Evolutionary conservation across 2,888 invertebrate genomes (phyloP), one percentile per base, ranked within the genome.

Genomic region (Hoplodrina ambigua): DNA sequence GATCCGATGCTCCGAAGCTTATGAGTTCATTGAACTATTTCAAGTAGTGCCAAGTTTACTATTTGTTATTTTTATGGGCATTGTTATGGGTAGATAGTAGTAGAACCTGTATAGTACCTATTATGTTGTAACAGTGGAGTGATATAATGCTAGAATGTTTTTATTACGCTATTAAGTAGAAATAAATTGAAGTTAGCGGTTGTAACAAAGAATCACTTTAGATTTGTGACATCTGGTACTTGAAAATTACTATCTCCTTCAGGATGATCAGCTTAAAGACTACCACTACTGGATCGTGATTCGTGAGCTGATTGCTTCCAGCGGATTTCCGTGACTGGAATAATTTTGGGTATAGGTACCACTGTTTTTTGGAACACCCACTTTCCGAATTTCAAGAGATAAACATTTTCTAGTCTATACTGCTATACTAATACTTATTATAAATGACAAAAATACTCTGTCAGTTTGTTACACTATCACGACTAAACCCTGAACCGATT

Each of bases 1-100:
- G 75, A 78, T 62, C 68, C 68, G 66, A 80, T 83, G 74, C 56
- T 73, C 71, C 64, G 59, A 58, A 75, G 70, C 69, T 76, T 78
- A 72, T 58, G 72, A 79, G 83, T 83, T 83, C 85, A 76, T 69
- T 85, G 83, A 85, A 83, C 83, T 63, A 74, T 56, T 71, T 68
- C 81, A 83, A 83, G 83, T 76, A 71, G 80, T 80, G 85, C 85
- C 83, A 83, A 83, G 76, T 82, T 84, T 78, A 83, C 84, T 83
- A 81, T 76, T 78, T 75, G 66, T 76, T 79, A 75, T 83, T 83
- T 82, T 68, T 75, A 75, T 62, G 56, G 56, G 69, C 33, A 58
- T 55, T 69, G 72, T 54, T 81, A 55, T 56, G 60, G 17, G 41
- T 30, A 30, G 44, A 19, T n/a, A 69, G 58, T 64, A 56, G 33